phyloP scores from a whole-genome alignment of 2,113 vertebrate genomes.

The Corydoras sp. region DNA sequence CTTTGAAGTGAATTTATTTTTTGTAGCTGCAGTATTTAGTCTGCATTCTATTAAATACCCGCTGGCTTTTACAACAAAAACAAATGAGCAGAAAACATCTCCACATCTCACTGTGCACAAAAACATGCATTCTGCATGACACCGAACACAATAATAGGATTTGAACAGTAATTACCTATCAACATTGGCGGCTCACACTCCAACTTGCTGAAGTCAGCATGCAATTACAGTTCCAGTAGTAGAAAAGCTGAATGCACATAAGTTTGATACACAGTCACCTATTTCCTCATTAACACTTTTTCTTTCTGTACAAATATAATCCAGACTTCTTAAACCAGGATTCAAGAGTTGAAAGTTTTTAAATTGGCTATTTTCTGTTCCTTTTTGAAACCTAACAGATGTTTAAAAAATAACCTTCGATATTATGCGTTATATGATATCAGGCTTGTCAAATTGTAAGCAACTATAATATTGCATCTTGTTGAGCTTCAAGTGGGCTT shows the following conservation, averaged over 20 bases:
- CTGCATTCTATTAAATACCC: slow-evolving; percentile 1
- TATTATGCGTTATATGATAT: no score
- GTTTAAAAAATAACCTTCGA: no score
- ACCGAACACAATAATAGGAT: slow-evolving; percentile 11
- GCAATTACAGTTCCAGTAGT: slow-evolving; percentile 25
- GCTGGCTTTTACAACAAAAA: slow-evolving; percentile 4
- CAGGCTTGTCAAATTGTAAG: no score
- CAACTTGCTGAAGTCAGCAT: slow-evolving; percentile 44
- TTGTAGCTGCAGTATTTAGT: not conserved
- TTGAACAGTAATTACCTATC: slow-evolving; percentile 26
- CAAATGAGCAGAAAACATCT: not conserved
- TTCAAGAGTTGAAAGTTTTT: no score
- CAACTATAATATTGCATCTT: no score
- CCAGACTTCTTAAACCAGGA: no score
- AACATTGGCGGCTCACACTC: slow-evolving; percentile 6
- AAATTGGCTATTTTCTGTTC: no score
- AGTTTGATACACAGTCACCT: not conserved
- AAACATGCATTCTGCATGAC: not conserved
- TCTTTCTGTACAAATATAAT: no score
- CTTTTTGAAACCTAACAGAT: no score
- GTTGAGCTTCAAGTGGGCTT: no score
- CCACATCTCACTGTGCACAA: not conserved
- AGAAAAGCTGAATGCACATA: not conserved
- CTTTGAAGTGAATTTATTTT: no score
- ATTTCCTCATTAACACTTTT: not conserved